Evolutionary conservation across 2,113 vertebrate genomes (phyloP).

Genomic region (Nyctibius bracteatus): DNA sequence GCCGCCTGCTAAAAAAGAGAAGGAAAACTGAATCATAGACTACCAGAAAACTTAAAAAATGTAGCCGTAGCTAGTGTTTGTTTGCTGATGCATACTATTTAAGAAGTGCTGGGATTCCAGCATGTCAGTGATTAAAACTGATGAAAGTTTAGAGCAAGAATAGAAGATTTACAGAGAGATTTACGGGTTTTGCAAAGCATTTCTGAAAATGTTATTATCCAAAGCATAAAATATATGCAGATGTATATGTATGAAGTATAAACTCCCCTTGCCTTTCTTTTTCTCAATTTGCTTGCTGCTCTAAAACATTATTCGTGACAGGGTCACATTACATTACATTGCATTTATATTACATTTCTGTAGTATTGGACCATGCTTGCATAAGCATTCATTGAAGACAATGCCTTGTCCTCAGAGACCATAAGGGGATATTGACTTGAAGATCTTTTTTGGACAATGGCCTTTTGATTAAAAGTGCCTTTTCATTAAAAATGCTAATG

Average conservation of each 20-base stretch:
- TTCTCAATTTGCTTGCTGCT: background rate
- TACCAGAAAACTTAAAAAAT: background rate
- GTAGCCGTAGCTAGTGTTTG: background rate
- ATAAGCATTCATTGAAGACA: background rate
- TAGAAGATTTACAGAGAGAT: background rate
- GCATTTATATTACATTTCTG: background rate
- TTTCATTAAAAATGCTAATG: background rate
- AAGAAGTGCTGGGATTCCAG: background rate
- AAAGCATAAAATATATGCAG: background rate
- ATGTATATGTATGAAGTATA: background rate
- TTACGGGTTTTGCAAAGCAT: background rate
- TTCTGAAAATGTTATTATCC: background rate
- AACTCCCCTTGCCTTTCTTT: background rate
- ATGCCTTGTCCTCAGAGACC: background rate
- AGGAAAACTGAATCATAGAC: background rate
- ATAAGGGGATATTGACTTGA: background rate
- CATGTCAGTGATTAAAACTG: background rate
- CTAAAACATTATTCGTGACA: background rate
- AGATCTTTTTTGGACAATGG: background rate
- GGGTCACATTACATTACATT: background rate
- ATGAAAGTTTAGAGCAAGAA: background rate
- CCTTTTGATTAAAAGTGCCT: background rate
- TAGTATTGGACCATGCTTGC: background rate
- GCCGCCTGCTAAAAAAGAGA: background rate
- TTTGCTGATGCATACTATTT: background rate